A percentile compares a stretch with the other conserved stretches of the same genome.
phyloP scores from a whole-genome alignment of 2,797 vertebrate genomes.

The Myiothlypis chrysogaster region DNA sequence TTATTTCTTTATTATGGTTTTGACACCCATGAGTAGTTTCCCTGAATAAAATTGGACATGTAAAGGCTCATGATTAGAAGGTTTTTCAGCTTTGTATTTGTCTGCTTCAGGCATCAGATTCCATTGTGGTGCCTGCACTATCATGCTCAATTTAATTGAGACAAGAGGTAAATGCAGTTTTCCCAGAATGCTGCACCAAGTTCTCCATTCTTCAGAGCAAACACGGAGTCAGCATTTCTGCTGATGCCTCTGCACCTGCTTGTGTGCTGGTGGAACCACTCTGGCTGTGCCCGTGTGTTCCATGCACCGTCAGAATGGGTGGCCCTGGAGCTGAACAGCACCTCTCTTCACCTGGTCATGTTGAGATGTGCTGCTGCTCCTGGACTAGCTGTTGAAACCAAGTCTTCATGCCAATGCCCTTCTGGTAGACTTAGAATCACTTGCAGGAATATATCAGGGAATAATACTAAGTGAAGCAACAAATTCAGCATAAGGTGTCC shows the following conservation, averaged over 20 bases:
- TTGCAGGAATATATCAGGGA: not conserved
- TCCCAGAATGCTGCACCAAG: not conserved
- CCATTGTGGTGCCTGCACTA: not conserved
- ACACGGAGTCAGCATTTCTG: not conserved
- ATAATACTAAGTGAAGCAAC: not conserved
- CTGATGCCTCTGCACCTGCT: not conserved
- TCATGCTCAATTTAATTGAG: not conserved
- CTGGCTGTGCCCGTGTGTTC: accelerated
- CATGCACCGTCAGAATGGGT: not conserved
- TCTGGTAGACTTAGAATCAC: not conserved
- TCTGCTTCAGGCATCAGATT: not conserved
- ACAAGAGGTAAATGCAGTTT: not conserved
- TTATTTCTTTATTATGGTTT: not conserved
- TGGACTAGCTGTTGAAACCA: not conserved
- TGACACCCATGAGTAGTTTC: not conserved
- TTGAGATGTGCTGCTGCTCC: not conserved
- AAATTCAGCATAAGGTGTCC: not conserved
- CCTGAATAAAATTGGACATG: not conserved
- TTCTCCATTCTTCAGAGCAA: not conserved
- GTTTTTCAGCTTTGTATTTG: not conserved
- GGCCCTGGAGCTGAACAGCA: not conserved
- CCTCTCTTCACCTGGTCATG: not conserved
- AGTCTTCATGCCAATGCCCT: not conserved
- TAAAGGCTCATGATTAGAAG: not conserved
- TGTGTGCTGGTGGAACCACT: not conserved